These are phyloP conservation scores for Benthosema pterotum DNA, from an alignment of 2,797 vertebrate genomes.

Conservation along the genomic window DNA sequence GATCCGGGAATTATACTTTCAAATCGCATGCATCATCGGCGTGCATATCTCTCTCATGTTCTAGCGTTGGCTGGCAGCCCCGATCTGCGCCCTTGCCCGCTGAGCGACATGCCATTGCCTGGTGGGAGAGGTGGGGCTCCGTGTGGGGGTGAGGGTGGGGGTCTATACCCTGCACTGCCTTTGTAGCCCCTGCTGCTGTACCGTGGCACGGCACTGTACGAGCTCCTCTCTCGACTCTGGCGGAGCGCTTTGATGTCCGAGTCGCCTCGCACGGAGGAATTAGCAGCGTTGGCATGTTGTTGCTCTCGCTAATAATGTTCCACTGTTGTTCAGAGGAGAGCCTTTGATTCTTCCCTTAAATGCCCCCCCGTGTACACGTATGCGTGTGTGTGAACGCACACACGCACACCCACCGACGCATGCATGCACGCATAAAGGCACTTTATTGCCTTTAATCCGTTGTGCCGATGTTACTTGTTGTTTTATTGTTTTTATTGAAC, in stretches of 20 bases:
- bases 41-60: constrained; percentile 28
- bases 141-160: background rate
- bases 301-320: constrained; percentile 51
- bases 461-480: too few relatives aligned
- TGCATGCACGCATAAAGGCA: too few relatives aligned
- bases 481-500: too few relatives aligned
- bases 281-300: constrained; percentile 45
- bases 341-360: constrained; percentile 44
- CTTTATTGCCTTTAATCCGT: too few relatives aligned
- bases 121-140: constrained; percentile 22
- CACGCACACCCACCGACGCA: too few relatives aligned
- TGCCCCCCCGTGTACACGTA: constrained; percentile 3
- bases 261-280: constrained; percentile 35
- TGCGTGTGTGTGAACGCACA: background rate
- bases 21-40: constrained; percentile 23
- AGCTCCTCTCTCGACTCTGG: constrained; percentile 12
- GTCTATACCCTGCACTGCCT: constrained; percentile 36
- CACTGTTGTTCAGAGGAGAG: constrained; percentile 41
- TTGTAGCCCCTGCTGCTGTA: constrained; percentile 23
- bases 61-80: constrained; percentile 20
- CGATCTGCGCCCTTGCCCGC: constrained; percentile 23
- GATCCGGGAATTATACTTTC: constrained; percentile 26
- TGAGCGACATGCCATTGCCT: constrained; percentile 17
- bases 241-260: constrained; percentile 55
- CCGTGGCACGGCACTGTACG: constrained; percentile 21